Evolutionary conservation across 2,797 vertebrate genomes (phyloP), one percentile per base, ranked within the genome.

Genomic region (Periparus ater): DNA sequence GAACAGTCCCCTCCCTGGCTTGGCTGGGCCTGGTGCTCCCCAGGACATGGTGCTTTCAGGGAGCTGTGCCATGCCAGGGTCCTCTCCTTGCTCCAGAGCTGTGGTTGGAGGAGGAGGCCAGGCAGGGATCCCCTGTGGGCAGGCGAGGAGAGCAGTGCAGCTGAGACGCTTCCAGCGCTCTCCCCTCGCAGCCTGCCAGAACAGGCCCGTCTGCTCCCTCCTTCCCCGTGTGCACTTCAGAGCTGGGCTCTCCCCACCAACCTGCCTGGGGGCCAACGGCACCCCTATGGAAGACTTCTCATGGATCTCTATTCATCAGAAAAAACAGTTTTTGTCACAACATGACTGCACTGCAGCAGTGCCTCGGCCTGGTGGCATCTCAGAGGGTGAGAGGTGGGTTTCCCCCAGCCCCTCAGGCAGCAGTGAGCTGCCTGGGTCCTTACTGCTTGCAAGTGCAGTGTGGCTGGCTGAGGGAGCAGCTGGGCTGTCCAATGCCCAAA

Each of bases 271-370:
- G 55, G 40, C 71, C 82, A 73, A 0, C 6, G 16, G 44, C 44
- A 73, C 40, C 42, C 20, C 32, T 27, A 4, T 3, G 38, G n/a
- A 53, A 65, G 42, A 4, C 29, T 78, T 75, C 60, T 42, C 26
- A 14, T 32, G 32, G 62, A 27, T 42, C 58, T 53, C 7, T 12
- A 18, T 51, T 62, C 47, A 17, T 10, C n/a, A 27, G 40, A 12
- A 76, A 42, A 50, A 79, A 36, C 0, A 0, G 7, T 1, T 13
- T 19, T 63, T 62, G 53, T 34, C 53, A 19, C 71, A 81, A 26
- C 2, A 1, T 0, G 1, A 55, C 18, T 1, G 1, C 11, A 3
- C 75, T 34, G 29, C 32, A n/a, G 67, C 47, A 63, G 23, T 10
- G 23, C 57, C 68, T 61, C 1, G 0, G 7, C 21, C 27, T 30